Percentiles rank a stretch among this genome's conserved stretches.
phyloP scores from a whole-genome alignment of 2,888 invertebrate genomes.

The Agonopterix subpropinquella region DNA sequence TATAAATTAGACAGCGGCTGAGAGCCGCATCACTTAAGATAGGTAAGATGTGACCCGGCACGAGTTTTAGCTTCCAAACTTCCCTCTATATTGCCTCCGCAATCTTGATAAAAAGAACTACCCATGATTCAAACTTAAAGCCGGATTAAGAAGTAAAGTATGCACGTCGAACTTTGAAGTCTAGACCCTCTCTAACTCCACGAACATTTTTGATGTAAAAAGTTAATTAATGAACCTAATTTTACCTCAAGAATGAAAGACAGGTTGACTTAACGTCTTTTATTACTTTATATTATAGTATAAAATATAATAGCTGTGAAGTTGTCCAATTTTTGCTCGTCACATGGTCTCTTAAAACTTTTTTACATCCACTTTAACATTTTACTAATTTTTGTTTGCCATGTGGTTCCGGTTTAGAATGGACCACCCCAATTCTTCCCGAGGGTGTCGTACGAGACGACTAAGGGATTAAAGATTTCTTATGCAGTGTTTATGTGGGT shows the following conservation, averaged over 20 bases:
- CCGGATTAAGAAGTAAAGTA: slow-evolving; percentile 53
- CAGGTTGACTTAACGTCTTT: too few species aligned
- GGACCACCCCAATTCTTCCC: too few species aligned
- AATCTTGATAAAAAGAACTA: slow-evolving; percentile 74
- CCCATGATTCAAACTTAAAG: slow-evolving; percentile 65
- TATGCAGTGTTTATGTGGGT: too few species aligned
- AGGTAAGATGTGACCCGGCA: slow-evolving; percentile 73
- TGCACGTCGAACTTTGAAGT: slow-evolving; percentile 45
- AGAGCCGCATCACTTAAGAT: slow-evolving; percentile 74
- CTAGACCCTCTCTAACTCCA: slow-evolving; percentile 24
- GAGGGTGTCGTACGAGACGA: too few species aligned
- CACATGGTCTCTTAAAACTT: too few species aligned
- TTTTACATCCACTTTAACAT: too few species aligned
- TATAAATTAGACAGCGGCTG: slow-evolving; percentile 74
- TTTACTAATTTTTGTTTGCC: too few species aligned
- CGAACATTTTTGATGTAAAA: slow-evolving; percentile 14
- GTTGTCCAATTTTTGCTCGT: too few species aligned
- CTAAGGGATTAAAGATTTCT: too few species aligned
- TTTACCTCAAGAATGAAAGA: slow-evolving; percentile 1
- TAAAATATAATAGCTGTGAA: too few species aligned
- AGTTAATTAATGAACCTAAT: slow-evolving; percentile 9
- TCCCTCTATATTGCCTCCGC: slow-evolving; percentile 57
- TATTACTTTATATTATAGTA: too few species aligned
- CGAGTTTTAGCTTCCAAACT: slow-evolving; percentile 64
- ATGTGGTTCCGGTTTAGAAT: too few species aligned